Conservation (phyloP, 2,113 vertebrate genomes). For the Turdus rufiventris region DNA sequence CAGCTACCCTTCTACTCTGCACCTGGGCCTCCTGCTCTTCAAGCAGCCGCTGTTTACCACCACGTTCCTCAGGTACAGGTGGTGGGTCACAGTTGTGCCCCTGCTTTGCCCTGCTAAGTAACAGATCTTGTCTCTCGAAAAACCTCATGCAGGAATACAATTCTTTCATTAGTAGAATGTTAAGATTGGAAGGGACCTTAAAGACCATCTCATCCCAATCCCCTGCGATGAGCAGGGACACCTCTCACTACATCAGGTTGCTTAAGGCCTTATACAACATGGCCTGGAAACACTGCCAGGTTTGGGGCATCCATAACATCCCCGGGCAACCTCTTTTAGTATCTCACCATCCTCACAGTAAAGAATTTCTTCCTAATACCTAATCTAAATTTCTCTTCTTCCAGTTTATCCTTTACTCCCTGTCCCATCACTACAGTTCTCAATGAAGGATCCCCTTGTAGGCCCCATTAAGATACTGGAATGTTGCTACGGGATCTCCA, state of each 20-base stretch:
- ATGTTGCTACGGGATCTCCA: not conserved
- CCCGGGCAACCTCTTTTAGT: not conserved
- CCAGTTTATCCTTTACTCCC: not conserved
- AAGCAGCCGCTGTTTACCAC: not conserved
- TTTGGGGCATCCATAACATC: not conserved
- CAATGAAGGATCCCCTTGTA: not conserved
- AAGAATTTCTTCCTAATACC: not conserved
- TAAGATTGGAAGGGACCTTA: not conserved
- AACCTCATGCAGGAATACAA: not conserved
- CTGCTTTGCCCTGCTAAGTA: not conserved
- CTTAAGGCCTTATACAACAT: not conserved
- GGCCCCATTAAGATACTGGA: not conserved
- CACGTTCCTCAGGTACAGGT: not conserved
- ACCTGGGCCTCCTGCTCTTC: not conserved
- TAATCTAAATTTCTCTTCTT: not conserved
- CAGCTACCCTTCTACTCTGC: not conserved
- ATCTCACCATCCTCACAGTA: not conserved
- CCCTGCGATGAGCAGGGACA: rapidly evolving
- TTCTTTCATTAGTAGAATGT: not conserved
- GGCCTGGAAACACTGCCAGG: not conserved
- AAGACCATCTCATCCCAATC: not conserved
- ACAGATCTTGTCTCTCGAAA: not conserved
- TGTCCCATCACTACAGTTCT: not conserved
- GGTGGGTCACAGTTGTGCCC: not conserved
- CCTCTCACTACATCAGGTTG: not conserved